Conservation (phyloP, 2,888 invertebrate species). For the Mayetiola destructor region DNA sequence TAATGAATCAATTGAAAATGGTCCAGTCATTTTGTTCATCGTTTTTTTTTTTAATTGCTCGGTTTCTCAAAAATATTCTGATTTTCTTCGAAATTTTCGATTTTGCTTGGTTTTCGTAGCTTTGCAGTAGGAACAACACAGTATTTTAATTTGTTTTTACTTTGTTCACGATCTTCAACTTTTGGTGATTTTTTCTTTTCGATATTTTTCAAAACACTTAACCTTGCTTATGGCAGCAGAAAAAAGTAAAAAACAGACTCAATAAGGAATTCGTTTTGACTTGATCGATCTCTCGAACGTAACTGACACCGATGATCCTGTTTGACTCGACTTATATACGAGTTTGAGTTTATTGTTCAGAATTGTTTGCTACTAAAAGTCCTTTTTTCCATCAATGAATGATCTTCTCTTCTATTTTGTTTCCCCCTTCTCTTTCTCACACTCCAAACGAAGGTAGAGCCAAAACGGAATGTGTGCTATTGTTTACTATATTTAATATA, state of each 20-base stretch:
- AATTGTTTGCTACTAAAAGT: not conserved
- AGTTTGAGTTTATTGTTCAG: not conserved
- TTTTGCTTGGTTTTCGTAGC: not conserved
- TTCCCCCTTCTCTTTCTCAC: not conserved
- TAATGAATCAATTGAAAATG: conserved; percentile 66
- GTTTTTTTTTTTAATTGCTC: not conserved
- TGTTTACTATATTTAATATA: conserved; percentile 14
- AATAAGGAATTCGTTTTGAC: not conserved
- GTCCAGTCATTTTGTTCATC: conserved; percentile 52
- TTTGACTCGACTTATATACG: not conserved
- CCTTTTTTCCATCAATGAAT: not conserved
- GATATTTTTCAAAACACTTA: not conserved
- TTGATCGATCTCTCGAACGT: not conserved
- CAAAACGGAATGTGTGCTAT: not conserved
- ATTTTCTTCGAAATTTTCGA: not conserved
- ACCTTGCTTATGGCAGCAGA: not conserved
- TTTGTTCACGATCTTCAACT: not conserved
- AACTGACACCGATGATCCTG: not conserved
- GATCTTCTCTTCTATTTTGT: not conserved
- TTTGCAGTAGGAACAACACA: no score
- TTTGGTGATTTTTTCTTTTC: not conserved
- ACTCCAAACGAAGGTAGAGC: not conserved
- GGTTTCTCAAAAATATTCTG: not conserved
- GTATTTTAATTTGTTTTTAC: not conserved
- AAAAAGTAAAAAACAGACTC: not conserved